phyloP scores from a whole-genome alignment of 2,113 vertebrate species.

The Stegostoma tigrinum region DNA sequence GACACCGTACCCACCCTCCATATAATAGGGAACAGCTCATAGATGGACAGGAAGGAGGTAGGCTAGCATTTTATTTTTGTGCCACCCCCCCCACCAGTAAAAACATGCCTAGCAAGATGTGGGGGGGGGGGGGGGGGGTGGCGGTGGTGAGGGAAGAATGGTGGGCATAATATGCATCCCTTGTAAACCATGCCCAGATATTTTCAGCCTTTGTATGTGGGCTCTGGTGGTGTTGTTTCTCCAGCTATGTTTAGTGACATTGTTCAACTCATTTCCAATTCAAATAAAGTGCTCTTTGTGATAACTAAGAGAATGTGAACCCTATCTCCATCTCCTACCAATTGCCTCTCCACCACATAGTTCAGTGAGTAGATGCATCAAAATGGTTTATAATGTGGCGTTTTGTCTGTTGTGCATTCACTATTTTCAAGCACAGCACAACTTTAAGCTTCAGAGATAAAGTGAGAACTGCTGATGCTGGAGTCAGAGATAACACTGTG shows the following conservation, averaged over 20 bases:
- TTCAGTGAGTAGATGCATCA: not conserved
- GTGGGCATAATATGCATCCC: not conserved
- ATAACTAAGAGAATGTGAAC: not conserved
- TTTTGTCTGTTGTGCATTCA: not conserved
- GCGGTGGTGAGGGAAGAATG: too few relatives aligned
- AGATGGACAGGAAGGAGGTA: too few relatives aligned
- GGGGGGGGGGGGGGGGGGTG: too few relatives aligned
- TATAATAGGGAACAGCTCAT: too few relatives aligned
- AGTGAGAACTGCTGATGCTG: too few relatives aligned
- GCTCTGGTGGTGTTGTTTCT: not conserved
- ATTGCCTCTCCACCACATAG: not conserved
- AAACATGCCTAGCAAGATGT: too few relatives aligned
- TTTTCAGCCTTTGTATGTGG: not conserved
- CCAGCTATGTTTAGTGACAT: not conserved
- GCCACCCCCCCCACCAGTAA: too few relatives aligned
- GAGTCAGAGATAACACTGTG: too few relatives aligned
- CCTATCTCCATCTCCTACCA: not conserved
- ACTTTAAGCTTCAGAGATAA: too few relatives aligned
- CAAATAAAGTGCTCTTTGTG: not conserved
- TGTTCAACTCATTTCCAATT: not conserved
- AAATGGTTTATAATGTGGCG: not conserved
- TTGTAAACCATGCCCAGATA: not conserved
- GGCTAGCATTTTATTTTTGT: too few relatives aligned
- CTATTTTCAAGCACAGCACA: not conserved
- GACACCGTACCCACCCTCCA: too few relatives aligned